These are phyloP conservation scores for Caenorhabditis becei DNA, from an alignment of 2,888 invertebrate species.

Conservation along the genomic window DNA sequence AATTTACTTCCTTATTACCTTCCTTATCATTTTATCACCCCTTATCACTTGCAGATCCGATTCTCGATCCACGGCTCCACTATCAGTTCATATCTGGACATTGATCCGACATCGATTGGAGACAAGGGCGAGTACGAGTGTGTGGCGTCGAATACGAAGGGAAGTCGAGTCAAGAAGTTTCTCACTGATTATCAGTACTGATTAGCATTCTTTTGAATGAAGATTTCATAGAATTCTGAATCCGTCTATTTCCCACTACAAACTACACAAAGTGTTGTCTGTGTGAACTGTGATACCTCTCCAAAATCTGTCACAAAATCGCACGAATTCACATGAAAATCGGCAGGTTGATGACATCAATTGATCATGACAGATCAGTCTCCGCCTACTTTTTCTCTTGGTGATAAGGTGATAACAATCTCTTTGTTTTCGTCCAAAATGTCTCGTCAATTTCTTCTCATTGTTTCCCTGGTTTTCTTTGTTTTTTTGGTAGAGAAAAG, in stretches of 20 bases:
- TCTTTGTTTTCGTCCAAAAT: not conserved
- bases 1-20: too few relatives aligned
- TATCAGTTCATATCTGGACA: constrained; percentile 55
- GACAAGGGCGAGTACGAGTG: constrained; percentile 68
- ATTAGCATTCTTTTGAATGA: not conserved
- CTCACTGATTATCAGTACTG: constrained; percentile 56
- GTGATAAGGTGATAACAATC: too few relatives aligned
- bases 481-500: constrained; percentile 3
- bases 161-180: constrained; percentile 52
- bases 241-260: too few relatives aligned
- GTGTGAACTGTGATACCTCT: not conserved
- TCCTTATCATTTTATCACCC: too few relatives aligned
- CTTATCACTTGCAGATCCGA: too few relatives aligned
- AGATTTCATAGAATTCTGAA: not conserved
- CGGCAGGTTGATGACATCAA: not conserved
- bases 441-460: not conserved
- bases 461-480: constrained; percentile 1
- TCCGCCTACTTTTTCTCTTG: not conserved
- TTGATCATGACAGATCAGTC: not conserved
- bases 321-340: constrained; percentile 47
- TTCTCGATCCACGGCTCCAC: constrained; percentile 45
- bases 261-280: too few relatives aligned
- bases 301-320: constrained; percentile 1
- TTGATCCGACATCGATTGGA: constrained; percentile 64
- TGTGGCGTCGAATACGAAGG: constrained; percentile 62